These are phyloP conservation scores for Ephydatia muelleri DNA, from an alignment of 37 sponge, comb jelly and placozoan genomes.

Conservation along the genomic window DNA sequence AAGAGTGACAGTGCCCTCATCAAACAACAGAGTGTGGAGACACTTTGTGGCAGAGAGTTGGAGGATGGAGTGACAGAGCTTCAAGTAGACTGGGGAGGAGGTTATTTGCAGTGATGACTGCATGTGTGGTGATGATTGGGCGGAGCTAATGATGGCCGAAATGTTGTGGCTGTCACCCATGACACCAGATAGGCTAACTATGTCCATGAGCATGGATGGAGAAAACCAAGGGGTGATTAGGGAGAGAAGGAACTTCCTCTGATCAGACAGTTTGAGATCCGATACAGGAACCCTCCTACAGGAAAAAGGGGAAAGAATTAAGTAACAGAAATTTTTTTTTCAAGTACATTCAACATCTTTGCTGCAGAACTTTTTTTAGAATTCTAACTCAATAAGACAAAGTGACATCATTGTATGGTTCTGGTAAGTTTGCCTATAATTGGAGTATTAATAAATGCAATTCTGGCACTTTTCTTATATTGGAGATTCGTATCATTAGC, in stretches of 20 bases:
- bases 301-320: not conserved
- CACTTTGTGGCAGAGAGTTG: slow-evolving; percentile 42
- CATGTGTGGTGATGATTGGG: not conserved
- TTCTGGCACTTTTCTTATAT: too few relatives aligned
- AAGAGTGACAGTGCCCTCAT: slow-evolving; percentile 25
- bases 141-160: slow-evolving; percentile 16
- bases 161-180: slow-evolving; percentile 28
- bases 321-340: not conserved
- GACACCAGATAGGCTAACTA: slow-evolving; percentile 48
- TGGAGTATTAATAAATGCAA: too few relatives aligned
- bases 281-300: slow-evolving; percentile 23
- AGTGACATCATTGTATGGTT: too few relatives aligned
- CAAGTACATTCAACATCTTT: slow-evolving; percentile 15
- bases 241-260: slow-evolving; percentile 34
- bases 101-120: not conserved
- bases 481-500: too few relatives aligned
- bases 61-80: slow-evolving; percentile 27
- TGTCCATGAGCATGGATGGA: slow-evolving; percentile 39
- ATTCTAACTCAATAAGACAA: too few relatives aligned
- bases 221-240: slow-evolving; percentile 24
- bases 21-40: slow-evolving; percentile 41
- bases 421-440: too few relatives aligned
- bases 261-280: slow-evolving; percentile 15
- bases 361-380: too few relatives aligned
- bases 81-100: slow-evolving; percentile 22